phyloP scores from a whole-genome alignment of 2,113 vertebrate species.

The Suricata suricatta region DNA sequence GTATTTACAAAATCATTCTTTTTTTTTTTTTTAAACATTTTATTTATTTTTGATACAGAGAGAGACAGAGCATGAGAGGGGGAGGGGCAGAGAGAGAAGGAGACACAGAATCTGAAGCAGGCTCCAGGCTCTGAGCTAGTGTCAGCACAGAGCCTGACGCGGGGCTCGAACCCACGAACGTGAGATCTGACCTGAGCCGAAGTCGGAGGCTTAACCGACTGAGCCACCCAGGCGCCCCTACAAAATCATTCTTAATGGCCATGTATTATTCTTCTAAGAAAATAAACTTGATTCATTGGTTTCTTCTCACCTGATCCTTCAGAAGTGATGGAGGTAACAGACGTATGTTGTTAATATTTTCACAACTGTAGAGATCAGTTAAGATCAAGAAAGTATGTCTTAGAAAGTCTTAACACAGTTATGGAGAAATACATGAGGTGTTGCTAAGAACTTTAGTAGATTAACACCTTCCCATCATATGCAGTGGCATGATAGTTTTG shows the following conservation, averaged over 20 bases:
- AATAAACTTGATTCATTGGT: background rate
- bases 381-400: background rate
- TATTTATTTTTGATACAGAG: too few relatives aligned
- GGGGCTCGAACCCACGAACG: too few relatives aligned
- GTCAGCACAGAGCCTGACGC: too few relatives aligned
- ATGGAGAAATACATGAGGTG: background rate
- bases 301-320: background rate
- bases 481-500: background rate
- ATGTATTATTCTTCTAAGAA: background rate
- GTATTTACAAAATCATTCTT: conserved; percentile 18
- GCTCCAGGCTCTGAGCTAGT: too few relatives aligned
- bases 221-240: too few relatives aligned
- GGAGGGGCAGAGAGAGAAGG: too few relatives aligned
- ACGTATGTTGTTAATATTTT: background rate
- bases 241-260: background rate
- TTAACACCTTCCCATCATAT: background rate
- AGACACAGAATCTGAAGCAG: too few relatives aligned
- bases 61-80: too few relatives aligned
- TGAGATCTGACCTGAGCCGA: too few relatives aligned
- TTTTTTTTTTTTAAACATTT: too few relatives aligned
- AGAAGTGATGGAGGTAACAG: background rate
- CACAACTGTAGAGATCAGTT: background rate
- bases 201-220: too few relatives aligned
- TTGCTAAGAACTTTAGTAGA: background rate
- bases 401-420: background rate